A percentile compares a stretch with the other conserved stretches of the same genome.
Evolutionary conservation across 37 sponge, comb jelly and placozoan genomes (phyloP).

Genomic region (Petrosia ficiformis): DNA sequence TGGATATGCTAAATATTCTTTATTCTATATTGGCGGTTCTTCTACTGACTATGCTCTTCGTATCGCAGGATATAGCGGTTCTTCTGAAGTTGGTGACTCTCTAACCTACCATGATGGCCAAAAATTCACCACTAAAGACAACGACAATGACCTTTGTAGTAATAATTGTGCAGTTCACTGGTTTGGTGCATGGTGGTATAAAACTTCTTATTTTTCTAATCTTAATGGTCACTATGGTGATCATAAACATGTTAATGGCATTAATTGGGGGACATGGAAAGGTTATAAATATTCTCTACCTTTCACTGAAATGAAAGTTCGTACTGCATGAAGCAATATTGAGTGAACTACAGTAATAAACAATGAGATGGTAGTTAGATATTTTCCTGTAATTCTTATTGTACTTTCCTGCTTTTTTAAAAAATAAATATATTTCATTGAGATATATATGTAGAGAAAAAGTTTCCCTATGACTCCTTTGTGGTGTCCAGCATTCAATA

Average conservation of each 20-base stretch:
- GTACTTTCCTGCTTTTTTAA: too few relatives aligned
- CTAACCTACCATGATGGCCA: not conserved
- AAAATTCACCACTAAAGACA: conserved; percentile 15
- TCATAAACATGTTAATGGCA: not conserved
- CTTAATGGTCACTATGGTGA: conserved; percentile 6
- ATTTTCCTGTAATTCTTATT: too few relatives aligned
- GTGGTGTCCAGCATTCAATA: too few relatives aligned
- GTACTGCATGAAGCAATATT: too few relatives aligned
- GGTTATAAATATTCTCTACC: not conserved
- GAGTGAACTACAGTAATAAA: too few relatives aligned
- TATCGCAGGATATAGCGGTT: conserved; percentile 2
- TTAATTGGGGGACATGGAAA: not conserved
- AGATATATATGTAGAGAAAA: too few relatives aligned
- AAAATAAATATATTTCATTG: too few relatives aligned
- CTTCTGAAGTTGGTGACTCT: conserved; percentile 4
- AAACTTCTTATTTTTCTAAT: conserved; percentile 1
- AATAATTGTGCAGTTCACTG: not conserved
- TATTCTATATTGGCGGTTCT: conserved; percentile 12
- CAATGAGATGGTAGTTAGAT: too few relatives aligned
- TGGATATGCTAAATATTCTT: not conserved
- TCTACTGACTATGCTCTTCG: conserved; percentile 5
- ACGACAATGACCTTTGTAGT: not conserved
- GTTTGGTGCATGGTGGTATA: conserved; percentile 28
- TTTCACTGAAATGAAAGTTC: not conserved
- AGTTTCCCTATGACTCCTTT: too few relatives aligned